phyloP scores from a whole-genome alignment of 2,888 invertebrate genomes.

The Sacculina carcini region DNA sequence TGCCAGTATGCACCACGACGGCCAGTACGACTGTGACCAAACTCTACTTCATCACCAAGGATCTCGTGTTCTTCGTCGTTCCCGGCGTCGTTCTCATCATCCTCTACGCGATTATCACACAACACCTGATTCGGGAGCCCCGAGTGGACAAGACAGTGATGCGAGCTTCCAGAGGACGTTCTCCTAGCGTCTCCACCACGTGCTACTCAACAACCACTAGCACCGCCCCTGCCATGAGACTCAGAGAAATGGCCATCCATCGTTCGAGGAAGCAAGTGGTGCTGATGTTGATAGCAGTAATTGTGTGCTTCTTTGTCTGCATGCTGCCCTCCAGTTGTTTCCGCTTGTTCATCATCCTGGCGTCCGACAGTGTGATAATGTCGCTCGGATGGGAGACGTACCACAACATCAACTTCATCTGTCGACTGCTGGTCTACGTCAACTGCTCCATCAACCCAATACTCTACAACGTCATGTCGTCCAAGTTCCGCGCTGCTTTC shows the following conservation, averaged over 20 bases:
- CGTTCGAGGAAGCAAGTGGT: constrained; percentile 35
- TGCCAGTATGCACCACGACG: constrained; percentile 52
- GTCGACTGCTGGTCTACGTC: constrained; percentile 60
- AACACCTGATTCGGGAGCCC: constrained; percentile 46
- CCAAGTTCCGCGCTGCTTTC: constrained; percentile 41
- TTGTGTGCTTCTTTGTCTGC: constrained; percentile 68
- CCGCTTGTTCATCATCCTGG: constrained; percentile 59
- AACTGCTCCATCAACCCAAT: constrained; percentile 79
- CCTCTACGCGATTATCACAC: constrained; percentile 59
- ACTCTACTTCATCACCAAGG: constrained; percentile 39
- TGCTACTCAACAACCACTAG: too few relatives aligned
- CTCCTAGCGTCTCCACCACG: not conserved
- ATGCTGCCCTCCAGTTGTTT: constrained; percentile 65
- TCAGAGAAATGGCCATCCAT: not conserved
- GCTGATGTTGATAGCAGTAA: constrained; percentile 65
- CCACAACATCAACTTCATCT: constrained; percentile 56
- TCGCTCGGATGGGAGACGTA: constrained; percentile 51
- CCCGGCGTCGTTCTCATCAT: constrained; percentile 53
- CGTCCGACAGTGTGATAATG: constrained; percentile 27
- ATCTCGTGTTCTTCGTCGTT: constrained; percentile 44
- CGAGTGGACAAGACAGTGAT: not conserved
- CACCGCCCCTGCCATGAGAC: too few relatives aligned
- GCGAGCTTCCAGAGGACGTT: not conserved
- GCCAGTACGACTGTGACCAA: constrained; percentile 50
- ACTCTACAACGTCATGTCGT: constrained; percentile 69